Conservation (phyloP, 2,113 vertebrate species). For the Albula goreensis region DNA sequence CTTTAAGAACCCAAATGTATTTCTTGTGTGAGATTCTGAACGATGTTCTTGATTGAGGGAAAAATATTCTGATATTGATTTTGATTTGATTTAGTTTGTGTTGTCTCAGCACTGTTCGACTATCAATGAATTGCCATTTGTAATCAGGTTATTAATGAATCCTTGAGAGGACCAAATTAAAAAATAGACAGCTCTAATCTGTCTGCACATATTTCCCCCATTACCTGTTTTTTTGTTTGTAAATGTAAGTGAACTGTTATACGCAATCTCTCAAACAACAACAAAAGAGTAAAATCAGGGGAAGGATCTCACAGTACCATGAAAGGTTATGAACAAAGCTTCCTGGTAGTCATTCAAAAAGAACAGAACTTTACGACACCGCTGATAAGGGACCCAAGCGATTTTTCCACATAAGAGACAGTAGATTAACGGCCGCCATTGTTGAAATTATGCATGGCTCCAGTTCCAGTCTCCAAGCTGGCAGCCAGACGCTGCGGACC, state of each 20-base stretch:
- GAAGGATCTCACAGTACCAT: too few species aligned
- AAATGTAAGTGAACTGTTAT: not conserved
- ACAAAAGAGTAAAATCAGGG: too few species aligned
- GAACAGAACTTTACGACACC: not conserved
- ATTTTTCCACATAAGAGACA: not conserved
- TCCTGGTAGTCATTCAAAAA: not conserved
- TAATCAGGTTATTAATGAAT: not conserved
- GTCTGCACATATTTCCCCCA: not conserved
- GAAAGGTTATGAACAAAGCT: not conserved
- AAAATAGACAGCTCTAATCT: not conserved
- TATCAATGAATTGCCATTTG: not conserved
- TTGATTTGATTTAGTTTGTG: not conserved
- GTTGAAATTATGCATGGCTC: not conserved
- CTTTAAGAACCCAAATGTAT: not conserved
- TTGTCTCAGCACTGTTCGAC: not conserved
- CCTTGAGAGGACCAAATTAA: not conserved
- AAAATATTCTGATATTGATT: not conserved
- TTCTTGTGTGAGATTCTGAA: not conserved
- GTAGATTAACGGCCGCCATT: not conserved
- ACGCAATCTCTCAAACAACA: not conserved
- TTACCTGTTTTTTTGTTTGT: not conserved
- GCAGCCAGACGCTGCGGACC: too few species aligned
- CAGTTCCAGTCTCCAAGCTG: not conserved
- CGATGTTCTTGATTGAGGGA: not conserved
- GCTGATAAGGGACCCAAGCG: not conserved